Base-by-base conservation (phyloP, 2,888 invertebrate genomes). In the Clivina fossor region DNA sequence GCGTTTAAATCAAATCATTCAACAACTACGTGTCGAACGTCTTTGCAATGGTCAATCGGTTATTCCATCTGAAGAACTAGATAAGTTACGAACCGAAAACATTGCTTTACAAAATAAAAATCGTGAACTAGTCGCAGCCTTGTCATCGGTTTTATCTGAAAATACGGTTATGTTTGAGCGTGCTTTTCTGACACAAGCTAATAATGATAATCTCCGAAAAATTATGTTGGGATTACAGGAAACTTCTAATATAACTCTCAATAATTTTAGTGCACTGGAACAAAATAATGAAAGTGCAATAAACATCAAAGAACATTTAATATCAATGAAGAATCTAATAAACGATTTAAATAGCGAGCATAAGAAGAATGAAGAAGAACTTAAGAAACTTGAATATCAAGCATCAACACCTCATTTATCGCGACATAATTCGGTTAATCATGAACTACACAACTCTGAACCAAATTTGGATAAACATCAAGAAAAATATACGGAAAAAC, bases 101-200 rank as follows among this genome's bases (percentile, higher is more conserved):
- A 72, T 72, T 58, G 69, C 78, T 0, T 75, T 84, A 0, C 74
- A 75, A 64, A 79, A 81, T 41, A 88, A 88, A 69, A 79, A 82
- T 57, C 72, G 76, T 1, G 77, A 79, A 15, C 73, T 93, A 4
- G 82, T 82, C 2, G 77, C 80, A 54, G 86, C 89, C 69, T 74
- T 92, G 1, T 81, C 84, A 40, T 68, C 74, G 4, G 77, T 81
- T 3, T 65, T 88, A 1, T 79, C 82, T 2, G 88, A 91, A 67
- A 85, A 86, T 60, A 83, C 87, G 0, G 81, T 81, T 53, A 74
- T 87, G 62, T 83, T 85, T 60, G 87, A 90, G 74, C 81, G 84
- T 32, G 80, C 85, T 0, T 78, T 86, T 13, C 72, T 86, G 13
- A 80, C 85, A 0, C 88, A 90, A 68, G 78, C 80, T 1, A 80